phyloP scores from a whole-genome alignment of 2,888 invertebrate species.

The Steinernema scapterisci region DNA sequence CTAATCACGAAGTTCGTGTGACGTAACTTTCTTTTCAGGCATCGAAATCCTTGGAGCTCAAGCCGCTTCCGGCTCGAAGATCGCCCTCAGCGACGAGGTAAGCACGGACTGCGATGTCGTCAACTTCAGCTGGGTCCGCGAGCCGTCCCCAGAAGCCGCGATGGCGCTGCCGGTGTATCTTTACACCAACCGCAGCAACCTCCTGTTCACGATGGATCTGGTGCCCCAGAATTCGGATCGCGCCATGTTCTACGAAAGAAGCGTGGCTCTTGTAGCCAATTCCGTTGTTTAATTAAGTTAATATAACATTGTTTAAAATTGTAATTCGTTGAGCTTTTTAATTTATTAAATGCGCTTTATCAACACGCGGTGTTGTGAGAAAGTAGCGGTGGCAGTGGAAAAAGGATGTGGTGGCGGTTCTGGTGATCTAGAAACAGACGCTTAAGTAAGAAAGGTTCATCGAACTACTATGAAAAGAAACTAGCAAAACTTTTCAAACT shows the following conservation, averaged over 20 bases:
- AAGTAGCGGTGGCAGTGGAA: too few species aligned
- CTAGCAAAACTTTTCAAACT: too few species aligned
- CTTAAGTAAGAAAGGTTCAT: too few species aligned
- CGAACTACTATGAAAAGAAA: too few species aligned
- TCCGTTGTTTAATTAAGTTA: constrained; percentile 74
- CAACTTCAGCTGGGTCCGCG: constrained; percentile 85
- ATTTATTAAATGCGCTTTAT: constrained; percentile 6
- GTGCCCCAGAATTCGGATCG: constrained; percentile 80
- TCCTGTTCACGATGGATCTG: constrained; percentile 91
- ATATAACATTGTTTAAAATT: not conserved
- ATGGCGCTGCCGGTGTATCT: constrained; percentile 93
- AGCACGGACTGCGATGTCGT: constrained; percentile 90
- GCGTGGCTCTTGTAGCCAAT: constrained; percentile 93
- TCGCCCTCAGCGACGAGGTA: constrained; percentile 88
- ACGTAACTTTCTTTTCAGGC: constrained; percentile 74
- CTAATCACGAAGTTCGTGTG: not conserved
- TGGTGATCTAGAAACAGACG: too few species aligned
- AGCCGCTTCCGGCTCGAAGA: constrained; percentile 82
- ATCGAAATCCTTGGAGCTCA: constrained; percentile 94
- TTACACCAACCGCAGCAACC: constrained; percentile 90
- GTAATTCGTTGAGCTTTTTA: not conserved
- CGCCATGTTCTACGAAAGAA: constrained; percentile 85
- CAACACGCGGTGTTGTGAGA: too few species aligned
- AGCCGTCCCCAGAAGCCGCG: constrained; percentile 54
- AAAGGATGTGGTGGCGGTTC: too few species aligned